Evolutionary conservation across 2,888 invertebrate genomes (phyloP), one percentile per base, ranked within the genome.

Genomic region (Drosophila barbarae): DNA sequence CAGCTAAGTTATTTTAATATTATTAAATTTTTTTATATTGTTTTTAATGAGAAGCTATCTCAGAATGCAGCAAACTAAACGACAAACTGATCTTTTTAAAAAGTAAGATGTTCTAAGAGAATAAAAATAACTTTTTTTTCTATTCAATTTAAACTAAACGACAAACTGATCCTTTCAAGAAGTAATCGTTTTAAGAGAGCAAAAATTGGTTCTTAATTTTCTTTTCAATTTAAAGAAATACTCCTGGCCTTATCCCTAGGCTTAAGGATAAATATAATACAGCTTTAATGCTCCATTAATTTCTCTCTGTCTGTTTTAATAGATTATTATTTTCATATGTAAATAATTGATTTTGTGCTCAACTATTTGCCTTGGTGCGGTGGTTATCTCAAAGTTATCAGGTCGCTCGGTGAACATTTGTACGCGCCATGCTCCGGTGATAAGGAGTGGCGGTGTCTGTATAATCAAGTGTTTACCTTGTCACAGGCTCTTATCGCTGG

Each of bases 401-500:
- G 65, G 47, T 56, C 28, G 42, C 10, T 42, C 28, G 36, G 3
- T 32, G 36, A 44, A 61, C 63, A 63, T 52, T 63, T 61, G 61
- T 52, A 44, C 30, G 18, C 30, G 23, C 18, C 61, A 28, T 63
- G 63, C 51, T 15, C 9, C 7, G 13, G 10, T 15, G 59, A 63
- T 51, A 61, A 63, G 63, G 26, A 41, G 9, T 9, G 30, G n/a
- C 21, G 35, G 26, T 26, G 26, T 26, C 26, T 35, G 21, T 26
- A 36, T 44, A 61, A 51, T 63, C 63, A 44, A 61, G 61, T 63
- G 52, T 63, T 60, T 63, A 44, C 52, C 52, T 44, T 44, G 52
- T 61, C 8, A 10, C 18, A 12, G 18, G 18, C 10, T 15, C 63
- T 28, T 52, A 61, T 61, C 63, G 18, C 2, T 8, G 35, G 8